These are phyloP conservation scores for Tetrapedia diversipes DNA, from an alignment of 2,888 invertebrate genomes.

Conservation along the genomic window DNA sequence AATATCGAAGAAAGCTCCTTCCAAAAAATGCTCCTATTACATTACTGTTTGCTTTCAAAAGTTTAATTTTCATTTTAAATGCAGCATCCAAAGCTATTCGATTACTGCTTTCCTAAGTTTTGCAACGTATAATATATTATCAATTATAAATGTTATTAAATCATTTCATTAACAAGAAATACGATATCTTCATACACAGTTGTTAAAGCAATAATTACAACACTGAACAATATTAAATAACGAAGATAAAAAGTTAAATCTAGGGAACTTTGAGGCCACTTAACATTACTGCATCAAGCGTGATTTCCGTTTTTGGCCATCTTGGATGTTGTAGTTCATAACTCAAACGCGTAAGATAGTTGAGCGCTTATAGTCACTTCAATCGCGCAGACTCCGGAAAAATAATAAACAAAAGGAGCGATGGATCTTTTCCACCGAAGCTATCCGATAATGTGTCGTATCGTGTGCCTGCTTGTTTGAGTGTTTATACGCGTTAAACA, in stretches of 20 bases:
- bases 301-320: slow-evolving; percentile 51
- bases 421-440: slow-evolving; percentile 66
- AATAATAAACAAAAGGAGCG: slow-evolving; percentile 76
- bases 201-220: background rate
- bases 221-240: background rate
- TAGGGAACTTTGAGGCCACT: slow-evolving; percentile 43
- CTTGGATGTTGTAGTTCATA: slow-evolving; percentile 37
- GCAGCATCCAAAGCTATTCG: background rate
- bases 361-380: slow-evolving; percentile 37
- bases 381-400: slow-evolving; percentile 68
- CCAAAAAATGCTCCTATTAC: too few relatives aligned
- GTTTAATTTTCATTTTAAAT: background rate
- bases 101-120: background rate
- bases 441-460: slow-evolving; percentile 65
- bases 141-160: background rate
- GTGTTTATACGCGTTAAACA: slow-evolving; percentile 65
- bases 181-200: background rate
- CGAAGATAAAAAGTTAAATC: slow-evolving; percentile 8
- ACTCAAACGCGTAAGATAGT: slow-evolving; percentile 18
- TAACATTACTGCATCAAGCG: slow-evolving; percentile 41
- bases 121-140: background rate
- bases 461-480: slow-evolving; percentile 63
- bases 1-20: too few relatives aligned
- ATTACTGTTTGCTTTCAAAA: too few relatives aligned
- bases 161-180: background rate